Conservation (phyloP, 2,888 invertebrate species). For the Mythimna ferrago region DNA sequence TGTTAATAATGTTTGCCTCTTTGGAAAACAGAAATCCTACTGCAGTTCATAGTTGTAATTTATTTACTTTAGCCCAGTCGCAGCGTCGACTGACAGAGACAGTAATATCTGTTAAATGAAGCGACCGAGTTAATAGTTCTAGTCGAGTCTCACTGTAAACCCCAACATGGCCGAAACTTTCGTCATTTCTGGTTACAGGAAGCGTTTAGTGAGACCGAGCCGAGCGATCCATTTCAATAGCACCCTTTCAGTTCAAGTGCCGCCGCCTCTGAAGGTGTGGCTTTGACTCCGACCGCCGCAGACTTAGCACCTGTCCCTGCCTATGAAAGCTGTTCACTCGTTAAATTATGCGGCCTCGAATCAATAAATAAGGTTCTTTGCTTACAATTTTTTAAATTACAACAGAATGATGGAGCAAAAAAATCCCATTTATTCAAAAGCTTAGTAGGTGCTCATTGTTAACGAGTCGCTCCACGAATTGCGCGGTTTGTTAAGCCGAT, state of each 20-base stretch:
- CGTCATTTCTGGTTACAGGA: conserved; percentile 57
- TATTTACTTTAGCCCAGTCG: neutral
- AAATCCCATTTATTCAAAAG: conserved; percentile 65
- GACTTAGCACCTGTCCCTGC: conserved; percentile 28
- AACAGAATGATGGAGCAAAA: conserved; percentile 68
- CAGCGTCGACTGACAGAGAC: neutral
- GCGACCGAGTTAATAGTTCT: conserved; percentile 15
- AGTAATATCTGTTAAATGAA: conserved; percentile 21
- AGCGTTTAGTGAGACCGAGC: conserved; percentile 53
- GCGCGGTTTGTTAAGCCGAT: conserved; percentile 65
- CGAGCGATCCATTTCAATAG: conserved; percentile 63
- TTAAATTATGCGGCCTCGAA: conserved; percentile 43
- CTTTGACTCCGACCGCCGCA: conserved; percentile 15
- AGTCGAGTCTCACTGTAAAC: conserved; percentile 53
- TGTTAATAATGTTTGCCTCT: conserved; percentile 2
- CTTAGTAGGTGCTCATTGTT: conserved; percentile 63
- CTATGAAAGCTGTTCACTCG: conserved; percentile 37
- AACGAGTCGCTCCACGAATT: conserved; percentile 59
- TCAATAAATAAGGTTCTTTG: conserved; percentile 43
- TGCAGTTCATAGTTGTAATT: neutral
- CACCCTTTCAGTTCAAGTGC: conserved; percentile 37
- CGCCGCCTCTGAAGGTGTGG: conserved; percentile 3
- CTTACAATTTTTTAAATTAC: conserved; percentile 64
- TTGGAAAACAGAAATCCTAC: neutral
- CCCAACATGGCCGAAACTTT: conserved; percentile 62